These are phyloP conservation scores for Thymallus thymallus DNA, from an alignment of 2,113 vertebrate genomes.

Conservation along the genomic window DNA sequence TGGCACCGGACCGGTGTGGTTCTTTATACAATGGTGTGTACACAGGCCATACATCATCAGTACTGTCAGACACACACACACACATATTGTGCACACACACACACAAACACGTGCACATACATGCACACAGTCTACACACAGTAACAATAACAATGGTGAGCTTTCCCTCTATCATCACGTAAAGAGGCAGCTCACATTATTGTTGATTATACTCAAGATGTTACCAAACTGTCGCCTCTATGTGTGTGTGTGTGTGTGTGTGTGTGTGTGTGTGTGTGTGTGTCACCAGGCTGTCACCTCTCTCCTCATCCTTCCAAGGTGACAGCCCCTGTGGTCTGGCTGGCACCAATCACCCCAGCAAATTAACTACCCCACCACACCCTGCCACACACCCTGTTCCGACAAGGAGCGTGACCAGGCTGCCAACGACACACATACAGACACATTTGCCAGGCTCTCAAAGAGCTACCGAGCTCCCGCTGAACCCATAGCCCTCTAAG, in stretches of 20 bases:
- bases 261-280: no score
- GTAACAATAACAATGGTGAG: no score
- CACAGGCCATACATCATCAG: constrained; percentile 51
- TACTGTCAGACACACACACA: constrained; percentile 5
- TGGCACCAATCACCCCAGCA: constrained; percentile 59
- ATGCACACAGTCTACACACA: neutral
- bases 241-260: no score
- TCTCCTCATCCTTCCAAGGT: constrained; percentile 65
- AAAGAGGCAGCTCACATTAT: no score
- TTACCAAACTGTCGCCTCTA: constrained; percentile 28
- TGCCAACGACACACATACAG: constrained; percentile 17
- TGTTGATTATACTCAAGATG: no score
- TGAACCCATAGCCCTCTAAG: constrained; percentile 48
- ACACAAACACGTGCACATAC: no score
- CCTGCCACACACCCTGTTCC: constrained; percentile 15
- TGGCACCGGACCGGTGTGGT: constrained; percentile 27
- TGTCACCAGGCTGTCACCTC: constrained; percentile 29
- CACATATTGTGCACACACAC: neutral
- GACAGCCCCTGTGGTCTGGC: constrained; percentile 53
- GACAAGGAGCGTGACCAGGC: constrained; percentile 38
- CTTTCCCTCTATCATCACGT: no score
- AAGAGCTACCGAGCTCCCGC: constrained; percentile 32
- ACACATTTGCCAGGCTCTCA: constrained; percentile 7
- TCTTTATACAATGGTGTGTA: constrained; percentile 20
- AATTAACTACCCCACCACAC: constrained; percentile 65